Conservation (phyloP, 35 echinoderm and acorn worm species). For the Nesometra sesokonis region DNA sequence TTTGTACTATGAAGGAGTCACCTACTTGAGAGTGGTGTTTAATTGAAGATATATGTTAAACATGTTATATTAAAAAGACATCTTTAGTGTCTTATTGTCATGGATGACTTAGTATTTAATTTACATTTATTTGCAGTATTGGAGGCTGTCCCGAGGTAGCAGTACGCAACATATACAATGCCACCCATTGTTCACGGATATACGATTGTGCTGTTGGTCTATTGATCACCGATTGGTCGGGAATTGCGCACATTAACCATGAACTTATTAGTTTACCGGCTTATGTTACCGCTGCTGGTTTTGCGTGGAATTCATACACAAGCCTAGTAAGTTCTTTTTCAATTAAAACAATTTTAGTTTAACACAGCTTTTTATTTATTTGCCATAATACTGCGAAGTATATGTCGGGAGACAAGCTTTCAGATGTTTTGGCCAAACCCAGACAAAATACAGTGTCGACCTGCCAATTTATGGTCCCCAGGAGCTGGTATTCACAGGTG, state of each 20-base stretch:
- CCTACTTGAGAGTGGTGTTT: no score
- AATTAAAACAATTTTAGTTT: not conserved
- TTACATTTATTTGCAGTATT: constrained; percentile 31
- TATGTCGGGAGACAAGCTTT: not conserved
- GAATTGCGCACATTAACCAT: constrained; percentile 45
- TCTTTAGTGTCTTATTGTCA: no score
- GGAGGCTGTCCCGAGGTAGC: constrained; percentile 65
- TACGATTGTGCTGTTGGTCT: constrained; percentile 64
- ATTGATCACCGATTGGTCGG: constrained; percentile 75
- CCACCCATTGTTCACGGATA: constrained; percentile 40
- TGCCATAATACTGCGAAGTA: no score
- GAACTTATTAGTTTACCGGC: constrained; percentile 63
- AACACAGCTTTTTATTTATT: no score
- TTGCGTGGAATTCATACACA: constrained; percentile 58
- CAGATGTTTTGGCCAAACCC: not conserved
- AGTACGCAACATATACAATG: constrained; percentile 64
- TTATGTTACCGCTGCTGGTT: constrained; percentile 46
- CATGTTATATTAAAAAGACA: no score
- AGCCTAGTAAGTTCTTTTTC: constrained; percentile 30
- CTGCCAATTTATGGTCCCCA: no score
- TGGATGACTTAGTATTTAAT: no score
- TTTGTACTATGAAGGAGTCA: no score
- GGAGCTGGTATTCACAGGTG: no score
- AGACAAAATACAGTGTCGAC: no score
- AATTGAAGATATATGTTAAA: no score